phyloP scores from a whole-genome alignment of 2,888 invertebrate species.

The Oasisia sp. region DNA sequence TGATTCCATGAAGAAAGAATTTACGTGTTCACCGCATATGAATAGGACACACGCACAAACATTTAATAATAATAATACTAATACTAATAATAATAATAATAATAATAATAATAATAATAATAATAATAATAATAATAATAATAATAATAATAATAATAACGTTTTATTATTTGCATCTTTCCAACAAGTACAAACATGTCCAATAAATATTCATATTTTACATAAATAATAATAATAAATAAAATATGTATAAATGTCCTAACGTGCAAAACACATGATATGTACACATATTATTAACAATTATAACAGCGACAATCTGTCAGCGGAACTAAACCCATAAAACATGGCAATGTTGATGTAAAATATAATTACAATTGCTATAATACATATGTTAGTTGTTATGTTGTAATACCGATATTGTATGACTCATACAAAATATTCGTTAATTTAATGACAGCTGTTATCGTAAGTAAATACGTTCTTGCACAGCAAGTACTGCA shows the following conservation, averaged over 20 bases:
- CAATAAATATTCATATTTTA: background rate
- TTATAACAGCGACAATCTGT: background rate
- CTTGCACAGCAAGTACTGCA: too few relatives aligned
- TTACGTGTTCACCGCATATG: background rate
- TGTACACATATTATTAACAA: background rate
- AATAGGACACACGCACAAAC: background rate
- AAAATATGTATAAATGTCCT: background rate
- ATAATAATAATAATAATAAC: background rate
- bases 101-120: too few relatives aligned
- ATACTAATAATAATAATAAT: too few relatives aligned
- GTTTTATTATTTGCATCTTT: background rate
- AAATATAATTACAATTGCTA: background rate
- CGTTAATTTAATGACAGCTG: too few relatives aligned
- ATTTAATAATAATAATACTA: background rate
- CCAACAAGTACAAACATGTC: background rate
- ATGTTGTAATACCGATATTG: background rate
- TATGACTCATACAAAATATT: background rate
- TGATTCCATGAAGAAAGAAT: too few relatives aligned
- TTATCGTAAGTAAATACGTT: too few relatives aligned
- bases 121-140: too few relatives aligned
- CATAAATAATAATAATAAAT: constrained; percentile 3
- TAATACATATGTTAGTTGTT: background rate
- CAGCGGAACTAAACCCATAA: background rate
- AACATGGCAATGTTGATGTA: background rate
- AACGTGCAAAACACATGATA: background rate